Evolutionary conservation across 2,113 vertebrate species (phyloP), one percentile per base, ranked within the genome.

Genomic region (Gymnarchus niloticus): DNA sequence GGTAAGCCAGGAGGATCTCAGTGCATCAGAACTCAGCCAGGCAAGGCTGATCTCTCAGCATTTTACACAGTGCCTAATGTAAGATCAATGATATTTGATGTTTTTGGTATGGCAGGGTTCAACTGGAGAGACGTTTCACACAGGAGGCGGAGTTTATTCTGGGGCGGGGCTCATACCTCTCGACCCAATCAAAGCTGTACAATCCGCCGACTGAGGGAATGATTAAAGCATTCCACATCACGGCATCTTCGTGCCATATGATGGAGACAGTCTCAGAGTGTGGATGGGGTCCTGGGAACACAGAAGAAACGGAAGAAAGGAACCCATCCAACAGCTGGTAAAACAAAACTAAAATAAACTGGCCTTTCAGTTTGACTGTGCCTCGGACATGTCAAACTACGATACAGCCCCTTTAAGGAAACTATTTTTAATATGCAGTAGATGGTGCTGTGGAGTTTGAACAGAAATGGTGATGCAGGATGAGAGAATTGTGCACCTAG

Each of bases 391-490:
- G 23, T 4, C 12, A 81, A 33, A 23, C 49, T 25, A 33, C 44
- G 10, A 9, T 1, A 25, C 28, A 17, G 28, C 80, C 28, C n/a
- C 51, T 37, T 17, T 7, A 33, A 2, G 51, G 21, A 3, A 54
- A 10, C 51, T 17, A 19, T 52, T 52, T 14, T 54, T 21, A 82
- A 6, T 14, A 3, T 52, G 25, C 80, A 82, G 80, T 21, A 82
- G 80, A 82, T 82, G 80, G 80, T 51, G 80, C 80, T 82, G 51
- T 82, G 80, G 48, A 82, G 48, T 51, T 82, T 82, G 51, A 21
- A 8, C 51, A 56, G 48, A 56, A 56, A 19, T 21, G 37, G 2
- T 48, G 21, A 37, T 41, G 73, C 37, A 78, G 73, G 73, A 48
- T 48, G 73, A 46, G 76, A 19, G 56, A 82, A 82, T 37, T 3